Evolutionary conservation across 2,113 vertebrate species (phyloP), one percentile per base, ranked within the genome.

Genomic region (Thalassarche chlororhynchos): DNA sequence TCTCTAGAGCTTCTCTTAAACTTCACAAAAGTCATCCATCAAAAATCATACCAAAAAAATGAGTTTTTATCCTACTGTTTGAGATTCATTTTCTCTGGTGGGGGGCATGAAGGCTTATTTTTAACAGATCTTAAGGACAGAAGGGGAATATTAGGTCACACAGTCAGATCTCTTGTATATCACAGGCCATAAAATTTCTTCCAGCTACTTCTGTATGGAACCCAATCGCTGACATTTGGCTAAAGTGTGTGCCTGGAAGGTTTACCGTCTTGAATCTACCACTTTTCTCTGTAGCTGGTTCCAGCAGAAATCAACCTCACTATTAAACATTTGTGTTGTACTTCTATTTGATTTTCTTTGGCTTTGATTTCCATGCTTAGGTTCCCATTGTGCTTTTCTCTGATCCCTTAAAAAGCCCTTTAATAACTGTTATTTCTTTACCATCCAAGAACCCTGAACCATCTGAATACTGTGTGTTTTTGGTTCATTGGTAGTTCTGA

Each of bases 331-430:
- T 94, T 84, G 82, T 62, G 66, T 91, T 93, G 51, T 61, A 80
- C 70, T 91, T 89, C 70, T 46, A 65, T 87, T 91, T 91, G 78
- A 93, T 95, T 97, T 93, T 72, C 74, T 85, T 97, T 96, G 96
- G 91, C 94, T 82, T 90, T 85, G 84, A 85, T 89, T 96, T 94
- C 54, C 62, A 44, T 60, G 28, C 54, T 89, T 93, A 69, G 8
- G 47, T 94, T 97, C 80, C 77, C 66, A 82, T 96, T 94, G 65
- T 89, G 38, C 66, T 90, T 94, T 94, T n/a, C 57, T 93, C 74
- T 64, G 74, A 95, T 93, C 71, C 54, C 31, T 74, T 72, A 87
- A 85, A 92, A 92, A 91, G 25, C 6, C 16, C 29, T 74, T 93
- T 82, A 96, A 65, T 91, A 74, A 58, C 62, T 77, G 36, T 60